phyloP scores from a whole-genome alignment of 1,140 invertebrate species.

The Thalassaphorura encarpata region DNA sequence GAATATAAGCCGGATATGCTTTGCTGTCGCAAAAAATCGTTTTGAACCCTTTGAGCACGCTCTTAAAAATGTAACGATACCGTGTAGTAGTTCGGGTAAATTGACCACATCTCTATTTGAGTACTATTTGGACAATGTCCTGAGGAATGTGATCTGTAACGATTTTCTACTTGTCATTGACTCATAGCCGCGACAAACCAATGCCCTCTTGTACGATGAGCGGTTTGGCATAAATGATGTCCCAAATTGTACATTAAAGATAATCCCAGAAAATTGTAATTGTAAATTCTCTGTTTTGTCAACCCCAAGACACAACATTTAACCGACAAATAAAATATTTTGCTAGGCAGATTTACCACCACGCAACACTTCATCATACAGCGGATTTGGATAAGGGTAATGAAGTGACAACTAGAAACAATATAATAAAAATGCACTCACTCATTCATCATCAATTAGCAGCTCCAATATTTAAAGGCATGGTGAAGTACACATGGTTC shows the following conservation, averaged over 20 bases:
- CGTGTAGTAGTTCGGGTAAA: slow-evolving; percentile 16
- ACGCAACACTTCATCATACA: background rate
- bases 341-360: background rate
- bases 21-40: no score
- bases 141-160: background rate
- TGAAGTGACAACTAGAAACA: slow-evolving; percentile 5
- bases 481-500: slow-evolving; percentile 12
- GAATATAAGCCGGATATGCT: no score
- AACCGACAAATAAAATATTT: slow-evolving; percentile 15
- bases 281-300: slow-evolving; percentile 3
- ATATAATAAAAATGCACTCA: slow-evolving; percentile 5
- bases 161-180: slow-evolving; percentile 18
- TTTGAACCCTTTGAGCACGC: no score
- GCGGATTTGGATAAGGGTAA: background rate
- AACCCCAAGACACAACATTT: slow-evolving; percentile 20
- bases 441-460: slow-evolving; percentile 1
- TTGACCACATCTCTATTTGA: slow-evolving; percentile 6
- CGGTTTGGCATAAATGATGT: slow-evolving; percentile 7
- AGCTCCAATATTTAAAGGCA: slow-evolving; percentile 8
- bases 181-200: slow-evolving; percentile 13
- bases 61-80: slow-evolving; percentile 15
- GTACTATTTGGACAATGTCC: slow-evolving; percentile 5
- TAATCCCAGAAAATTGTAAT: slow-evolving; percentile 19
- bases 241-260: background rate
- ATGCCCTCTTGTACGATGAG: slow-evolving; percentile 1